Percentiles rank a stretch among this genome's conserved stretches.
Evolutionary conservation across 2,888 invertebrate species (phyloP).

Genomic region (Lamellibrachia columna): DNA sequence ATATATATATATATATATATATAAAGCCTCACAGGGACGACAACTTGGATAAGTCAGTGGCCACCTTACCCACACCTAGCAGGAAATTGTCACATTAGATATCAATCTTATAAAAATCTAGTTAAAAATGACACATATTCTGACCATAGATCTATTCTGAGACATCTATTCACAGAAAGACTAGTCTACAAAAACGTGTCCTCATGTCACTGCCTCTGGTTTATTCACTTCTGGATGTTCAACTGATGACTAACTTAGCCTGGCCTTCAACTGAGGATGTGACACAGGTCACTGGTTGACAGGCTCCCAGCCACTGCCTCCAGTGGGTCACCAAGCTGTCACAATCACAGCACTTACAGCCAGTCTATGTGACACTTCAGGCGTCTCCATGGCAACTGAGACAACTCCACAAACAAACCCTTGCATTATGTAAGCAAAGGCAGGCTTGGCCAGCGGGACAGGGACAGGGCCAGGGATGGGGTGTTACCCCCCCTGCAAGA

Average conservation of each 20-base stretch:
- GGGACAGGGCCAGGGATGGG: not conserved
- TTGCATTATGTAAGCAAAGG: conserved; percentile 9
- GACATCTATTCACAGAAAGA: too few relatives aligned
- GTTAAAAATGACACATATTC: not conserved
- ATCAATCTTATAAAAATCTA: not conserved
- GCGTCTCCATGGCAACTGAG: not conserved
- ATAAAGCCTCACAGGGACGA: not conserved
- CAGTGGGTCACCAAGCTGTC: conserved; percentile 12
- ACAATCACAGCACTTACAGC: not conserved
- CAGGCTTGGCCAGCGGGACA: not conserved
- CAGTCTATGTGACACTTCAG: not conserved
- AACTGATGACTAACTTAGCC: not conserved
- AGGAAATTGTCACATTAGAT: not conserved
- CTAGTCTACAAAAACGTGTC: not conserved
- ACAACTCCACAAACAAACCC: not conserved
- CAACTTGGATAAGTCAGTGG: not conserved
- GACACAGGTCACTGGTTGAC: conserved; percentile 6
- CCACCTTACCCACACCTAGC: not conserved
- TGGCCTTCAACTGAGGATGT: not conserved
- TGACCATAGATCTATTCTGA: not conserved
- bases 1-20: too few relatives aligned
- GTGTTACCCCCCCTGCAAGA: not conserved
- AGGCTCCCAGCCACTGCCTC: not conserved
- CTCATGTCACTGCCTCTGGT: not conserved
- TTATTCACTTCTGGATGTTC: not conserved